A percentile compares a stretch with the other conserved stretches of the same genome.
Evolutionary conservation across 92 coral and sea anemone species (phyloP).

Genomic region (Porites evermanni): DNA sequence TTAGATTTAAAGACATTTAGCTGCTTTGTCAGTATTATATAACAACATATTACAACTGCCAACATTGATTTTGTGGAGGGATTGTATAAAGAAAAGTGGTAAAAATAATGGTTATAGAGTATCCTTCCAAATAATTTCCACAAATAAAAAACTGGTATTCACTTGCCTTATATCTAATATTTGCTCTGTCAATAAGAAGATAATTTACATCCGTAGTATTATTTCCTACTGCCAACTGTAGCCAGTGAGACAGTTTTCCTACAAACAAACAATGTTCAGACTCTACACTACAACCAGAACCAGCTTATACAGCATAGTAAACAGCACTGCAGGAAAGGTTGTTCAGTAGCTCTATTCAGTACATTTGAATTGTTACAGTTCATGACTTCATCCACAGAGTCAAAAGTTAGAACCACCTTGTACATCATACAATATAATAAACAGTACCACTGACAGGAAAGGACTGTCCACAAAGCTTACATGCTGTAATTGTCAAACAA

Average conservation of each 20-base stretch:
- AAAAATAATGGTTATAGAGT: too few relatives aligned
- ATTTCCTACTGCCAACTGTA: slow-evolving; percentile 82
- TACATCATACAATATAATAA: not conserved
- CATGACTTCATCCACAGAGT: not conserved
- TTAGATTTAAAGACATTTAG: too few relatives aligned
- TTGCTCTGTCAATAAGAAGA: slow-evolving; percentile 94
- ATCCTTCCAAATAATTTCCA: too few relatives aligned
- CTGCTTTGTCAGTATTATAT: too few relatives aligned
- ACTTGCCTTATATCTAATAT: slow-evolving; percentile 89
- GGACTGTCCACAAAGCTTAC: not conserved
- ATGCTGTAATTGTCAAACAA: too few relatives aligned
- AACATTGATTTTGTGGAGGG: too few relatives aligned
- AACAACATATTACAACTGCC: too few relatives aligned
- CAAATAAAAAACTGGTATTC: not conserved
- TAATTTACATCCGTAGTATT: slow-evolving; percentile 75
- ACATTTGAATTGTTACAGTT: not conserved
- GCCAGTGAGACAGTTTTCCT: slow-evolving; percentile 98
- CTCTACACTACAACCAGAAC: not conserved
- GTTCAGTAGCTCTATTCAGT: not conserved
- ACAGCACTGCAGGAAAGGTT: not conserved
- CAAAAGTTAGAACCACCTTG: not conserved
- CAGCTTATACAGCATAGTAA: not conserved
- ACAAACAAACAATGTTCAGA: not conserved
- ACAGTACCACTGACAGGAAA: not conserved
- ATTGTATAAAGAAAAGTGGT: too few relatives aligned